phyloP scores from a whole-genome alignment of 2,113 vertebrate species.

The Rhineura floridana region DNA sequence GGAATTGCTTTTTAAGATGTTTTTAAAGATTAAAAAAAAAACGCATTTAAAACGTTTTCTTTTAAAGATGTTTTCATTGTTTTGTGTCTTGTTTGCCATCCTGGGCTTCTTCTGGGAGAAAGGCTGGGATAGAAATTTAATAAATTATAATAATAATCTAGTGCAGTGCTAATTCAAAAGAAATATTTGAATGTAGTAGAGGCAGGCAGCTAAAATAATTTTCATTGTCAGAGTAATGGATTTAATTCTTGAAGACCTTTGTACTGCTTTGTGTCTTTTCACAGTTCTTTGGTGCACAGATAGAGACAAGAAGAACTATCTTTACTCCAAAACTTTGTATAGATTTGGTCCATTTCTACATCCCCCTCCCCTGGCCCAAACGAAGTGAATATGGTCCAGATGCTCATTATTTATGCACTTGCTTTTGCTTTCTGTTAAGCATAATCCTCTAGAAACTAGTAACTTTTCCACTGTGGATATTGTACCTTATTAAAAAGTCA shows the following conservation, averaged over 20 bases:
- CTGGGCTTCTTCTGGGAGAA: no score
- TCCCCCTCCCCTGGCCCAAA: background rate
- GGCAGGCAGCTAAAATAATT: background rate
- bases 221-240: background rate
- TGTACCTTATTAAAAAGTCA: constrained; percentile 2
- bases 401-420: background rate
- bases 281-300: background rate
- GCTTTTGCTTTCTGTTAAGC: background rate
- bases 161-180: background rate
- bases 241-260: background rate
- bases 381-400: background rate
- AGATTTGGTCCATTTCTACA: constrained; percentile 20
- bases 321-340: constrained; percentile 13
- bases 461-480: background rate
- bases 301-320: background rate
- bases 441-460: background rate
- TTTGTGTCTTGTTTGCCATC: no score
- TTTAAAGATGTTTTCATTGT: no score
- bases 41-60: no score
- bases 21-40: no score
- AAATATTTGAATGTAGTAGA: background rate
- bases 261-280: background rate
- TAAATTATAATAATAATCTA: no score
- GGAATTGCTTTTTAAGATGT: no score
- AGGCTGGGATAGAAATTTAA: no score